Evolutionary conservation across 2,797 vertebrate species (phyloP).

Genomic region (Carduelis carduelis): DNA sequence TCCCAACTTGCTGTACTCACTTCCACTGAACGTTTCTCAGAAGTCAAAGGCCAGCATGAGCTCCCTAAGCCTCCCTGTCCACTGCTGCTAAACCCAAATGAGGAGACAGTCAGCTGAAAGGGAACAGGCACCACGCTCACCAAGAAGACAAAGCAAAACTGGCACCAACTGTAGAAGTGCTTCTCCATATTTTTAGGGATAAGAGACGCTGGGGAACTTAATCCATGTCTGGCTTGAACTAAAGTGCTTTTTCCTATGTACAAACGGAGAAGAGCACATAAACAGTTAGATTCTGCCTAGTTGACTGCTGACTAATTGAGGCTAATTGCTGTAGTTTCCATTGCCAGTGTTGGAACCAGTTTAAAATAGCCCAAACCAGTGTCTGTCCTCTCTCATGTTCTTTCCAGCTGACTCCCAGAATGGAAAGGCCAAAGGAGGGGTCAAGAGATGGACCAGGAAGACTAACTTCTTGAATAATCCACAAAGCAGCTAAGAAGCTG

Average conservation of each 20-base stretch:
- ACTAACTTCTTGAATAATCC: not conserved
- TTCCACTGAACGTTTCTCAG: not conserved
- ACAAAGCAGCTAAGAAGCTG: not conserved
- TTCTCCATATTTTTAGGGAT: not conserved
- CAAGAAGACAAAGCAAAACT: not conserved
- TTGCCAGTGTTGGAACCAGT: not conserved
- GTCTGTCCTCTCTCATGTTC: not conserved
- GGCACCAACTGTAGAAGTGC: not conserved
- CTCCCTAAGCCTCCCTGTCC: not conserved
- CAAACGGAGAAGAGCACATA: not conserved
- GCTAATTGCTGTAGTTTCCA: not conserved
- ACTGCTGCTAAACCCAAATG: not conserved
- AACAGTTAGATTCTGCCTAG: not conserved
- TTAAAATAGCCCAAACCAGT: not conserved
- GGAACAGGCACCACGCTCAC: accelerated
- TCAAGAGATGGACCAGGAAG: not conserved
- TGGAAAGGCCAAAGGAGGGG: not conserved
- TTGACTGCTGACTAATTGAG: not conserved
- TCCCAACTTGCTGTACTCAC: not conserved
- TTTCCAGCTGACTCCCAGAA: not conserved
- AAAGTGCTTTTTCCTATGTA: not conserved
- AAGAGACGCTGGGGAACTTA: not conserved
- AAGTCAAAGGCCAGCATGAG: not conserved
- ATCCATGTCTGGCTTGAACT: not conserved
- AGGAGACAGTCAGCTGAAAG: not conserved